These are phyloP conservation scores for Neocrepidodera transversa DNA, from an alignment of 2,888 invertebrate genomes.

Conservation along the genomic window DNA sequence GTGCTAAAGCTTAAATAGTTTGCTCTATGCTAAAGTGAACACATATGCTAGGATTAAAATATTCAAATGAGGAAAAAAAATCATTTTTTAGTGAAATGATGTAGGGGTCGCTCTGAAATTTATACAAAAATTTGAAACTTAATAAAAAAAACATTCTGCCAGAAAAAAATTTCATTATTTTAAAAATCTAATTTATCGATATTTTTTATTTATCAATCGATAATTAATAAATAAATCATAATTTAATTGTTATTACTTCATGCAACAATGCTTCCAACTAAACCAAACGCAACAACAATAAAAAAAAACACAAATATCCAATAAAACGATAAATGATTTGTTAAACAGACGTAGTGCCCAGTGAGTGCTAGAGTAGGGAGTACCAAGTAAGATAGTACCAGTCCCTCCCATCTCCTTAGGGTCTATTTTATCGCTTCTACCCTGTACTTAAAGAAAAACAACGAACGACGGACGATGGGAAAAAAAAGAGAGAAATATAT, in stretches of 20 bases:
- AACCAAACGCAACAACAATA: no score
- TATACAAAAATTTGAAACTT: no score
- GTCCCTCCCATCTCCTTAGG: constrained; percentile 50
- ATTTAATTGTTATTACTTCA: no score
- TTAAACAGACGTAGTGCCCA: constrained; percentile 5
- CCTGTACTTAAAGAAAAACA: constrained; percentile 17
- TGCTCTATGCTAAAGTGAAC: constrained; percentile 47
- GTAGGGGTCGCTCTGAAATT: no score
- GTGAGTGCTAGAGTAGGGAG: constrained; percentile 24
- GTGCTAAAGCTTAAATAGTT: constrained; percentile 36
- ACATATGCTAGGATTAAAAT: constrained; percentile 29
- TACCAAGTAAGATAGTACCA: constrained; percentile 29
- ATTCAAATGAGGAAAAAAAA: no score
- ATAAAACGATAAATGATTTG: constrained; percentile 18
- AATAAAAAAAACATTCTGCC: no score
- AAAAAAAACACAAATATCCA: background rate
- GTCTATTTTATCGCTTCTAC: constrained; percentile 46
- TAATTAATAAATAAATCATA: no score
- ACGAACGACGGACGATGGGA: constrained; percentile 25
- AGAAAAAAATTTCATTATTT: no score
- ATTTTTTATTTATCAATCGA: no score
- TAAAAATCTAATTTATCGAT: no score
- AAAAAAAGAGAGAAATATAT: constrained; percentile 10
- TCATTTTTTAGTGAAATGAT: no score
- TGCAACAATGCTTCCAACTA: no score